Base-by-base conservation (phyloP, 2,797 vertebrate genomes). In the Parauchenoglanis ngamensis region DNA sequence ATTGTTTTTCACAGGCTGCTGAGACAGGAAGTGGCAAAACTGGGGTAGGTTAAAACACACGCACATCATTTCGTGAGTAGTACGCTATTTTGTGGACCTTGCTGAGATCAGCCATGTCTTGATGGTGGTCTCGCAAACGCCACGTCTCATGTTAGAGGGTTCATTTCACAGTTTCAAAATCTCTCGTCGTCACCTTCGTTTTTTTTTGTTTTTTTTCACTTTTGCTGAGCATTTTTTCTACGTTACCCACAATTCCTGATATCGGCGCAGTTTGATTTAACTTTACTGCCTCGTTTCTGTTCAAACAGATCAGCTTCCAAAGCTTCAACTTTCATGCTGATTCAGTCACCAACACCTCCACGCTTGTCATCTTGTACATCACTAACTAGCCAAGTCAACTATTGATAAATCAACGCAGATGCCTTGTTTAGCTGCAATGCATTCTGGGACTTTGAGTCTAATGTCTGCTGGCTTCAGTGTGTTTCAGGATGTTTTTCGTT, bases 21-120 rank as follows among this genome's bases (percentile, higher is more conserved):
- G 98, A 99, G 95, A 99, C 98, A 0, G 98, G 98, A 2, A 99
- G 98, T 87, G 98, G 98, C n/a, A 99, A 99, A 95, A 99, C 98
- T 76, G 98, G 98, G 88, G 98, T 99, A 95, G 96, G 98, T 97
- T 65, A 65, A n/a, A 65, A 85, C 7, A 5, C 56, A 44, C 59
- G 86, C 3, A 40, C 0, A 19, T 15, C 44, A 12, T 17, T 25
- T n/a, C n/a, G n/a, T n/a, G n/a, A n/a, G 28, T 13, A 77, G 75
- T 52, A 31, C 4, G 1, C 28, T 23, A 19, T 59, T 59, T 59
- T 59, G 57, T 61, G 68, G 31, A 40, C 17, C 25, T 35, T 68
- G 4, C 28, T 7, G 28, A 3, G 12, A 68, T 35, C n/a, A 1
- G 31, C 35, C n/a, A 68, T 31, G n/a, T 31, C 10, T 31, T 35